Evolutionary conservation across 2,113 vertebrate species (phyloP).

Genomic region (Progne subis): DNA sequence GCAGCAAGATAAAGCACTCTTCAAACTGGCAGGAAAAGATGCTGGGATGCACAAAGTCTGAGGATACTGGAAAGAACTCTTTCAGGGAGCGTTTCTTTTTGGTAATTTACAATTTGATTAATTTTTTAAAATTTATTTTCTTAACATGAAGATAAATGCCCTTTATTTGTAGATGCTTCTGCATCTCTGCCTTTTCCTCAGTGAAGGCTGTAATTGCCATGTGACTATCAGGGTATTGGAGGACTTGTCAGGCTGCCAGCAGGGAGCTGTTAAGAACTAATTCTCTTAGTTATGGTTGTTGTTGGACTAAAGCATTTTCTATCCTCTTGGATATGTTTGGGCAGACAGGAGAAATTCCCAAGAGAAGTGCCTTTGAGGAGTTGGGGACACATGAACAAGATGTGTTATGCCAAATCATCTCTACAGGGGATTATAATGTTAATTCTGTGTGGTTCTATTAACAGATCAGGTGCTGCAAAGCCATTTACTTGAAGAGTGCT

Average conservation of each 20-base stretch:
- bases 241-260: background rate
- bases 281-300: background rate
- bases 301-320: background rate
- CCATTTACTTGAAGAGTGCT: background rate
- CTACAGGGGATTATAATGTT: background rate
- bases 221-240: background rate
- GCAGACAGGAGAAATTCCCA: background rate
- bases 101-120: background rate
- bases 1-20: background rate
- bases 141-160: background rate
- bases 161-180: background rate
- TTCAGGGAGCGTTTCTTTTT: background rate
- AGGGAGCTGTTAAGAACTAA: background rate
- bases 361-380: background rate
- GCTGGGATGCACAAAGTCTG: background rate
- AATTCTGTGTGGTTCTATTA: background rate
- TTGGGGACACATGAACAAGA: background rate
- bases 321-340: background rate
- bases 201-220: background rate
- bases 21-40: background rate
- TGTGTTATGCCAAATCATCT: background rate
- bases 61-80: background rate
- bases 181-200: background rate
- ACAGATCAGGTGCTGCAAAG: background rate
- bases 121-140: background rate